These are phyloP conservation scores for Panagrolaimus sp. DNA, from an alignment of 1,140 invertebrate species.

Conservation along the genomic window DNA sequence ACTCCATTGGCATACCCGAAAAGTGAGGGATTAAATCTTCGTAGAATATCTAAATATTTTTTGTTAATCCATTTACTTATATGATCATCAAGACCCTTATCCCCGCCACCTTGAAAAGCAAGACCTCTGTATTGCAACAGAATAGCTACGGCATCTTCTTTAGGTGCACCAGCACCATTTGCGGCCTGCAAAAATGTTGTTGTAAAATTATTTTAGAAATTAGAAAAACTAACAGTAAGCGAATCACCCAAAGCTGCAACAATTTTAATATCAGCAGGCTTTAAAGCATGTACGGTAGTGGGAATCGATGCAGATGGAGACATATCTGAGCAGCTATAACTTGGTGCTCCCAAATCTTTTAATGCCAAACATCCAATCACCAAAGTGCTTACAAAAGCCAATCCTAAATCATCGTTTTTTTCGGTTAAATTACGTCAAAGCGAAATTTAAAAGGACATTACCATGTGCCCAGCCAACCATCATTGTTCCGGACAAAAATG, in stretches of 20 bases:
- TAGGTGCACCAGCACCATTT: conserved; percentile 68
- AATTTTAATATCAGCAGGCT: conserved; percentile 72
- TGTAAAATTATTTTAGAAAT: no score
- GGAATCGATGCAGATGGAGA: conserved; percentile 48
- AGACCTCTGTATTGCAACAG: conserved; percentile 72
- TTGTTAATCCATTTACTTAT: conserved; percentile 55
- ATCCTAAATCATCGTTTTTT: no score
- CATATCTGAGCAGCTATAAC: conserved; percentile 14
- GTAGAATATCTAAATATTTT: conserved; percentile 49
- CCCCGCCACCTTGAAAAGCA: conserved; percentile 70
- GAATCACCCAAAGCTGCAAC: conserved; percentile 74
- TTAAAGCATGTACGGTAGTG: conserved; percentile 64
- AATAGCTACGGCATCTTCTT: conserved; percentile 67
- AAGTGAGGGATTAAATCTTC: conserved; percentile 57
- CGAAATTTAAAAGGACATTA: no score
- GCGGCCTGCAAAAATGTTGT: no score
- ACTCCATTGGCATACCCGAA: conserved; percentile 56
- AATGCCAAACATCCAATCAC: background rate
- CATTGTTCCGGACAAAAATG: no score
- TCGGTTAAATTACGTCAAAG: no score
- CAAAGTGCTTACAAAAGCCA: no score
- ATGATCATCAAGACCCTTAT: conserved; percentile 72
- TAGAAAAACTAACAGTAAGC: no score
- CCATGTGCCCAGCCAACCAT: no score
- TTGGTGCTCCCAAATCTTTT: conserved; percentile 26